These are phyloP conservation scores for Varroa destructor DNA, from an alignment of 1,140 invertebrate genomes.

Conservation along the genomic window DNA sequence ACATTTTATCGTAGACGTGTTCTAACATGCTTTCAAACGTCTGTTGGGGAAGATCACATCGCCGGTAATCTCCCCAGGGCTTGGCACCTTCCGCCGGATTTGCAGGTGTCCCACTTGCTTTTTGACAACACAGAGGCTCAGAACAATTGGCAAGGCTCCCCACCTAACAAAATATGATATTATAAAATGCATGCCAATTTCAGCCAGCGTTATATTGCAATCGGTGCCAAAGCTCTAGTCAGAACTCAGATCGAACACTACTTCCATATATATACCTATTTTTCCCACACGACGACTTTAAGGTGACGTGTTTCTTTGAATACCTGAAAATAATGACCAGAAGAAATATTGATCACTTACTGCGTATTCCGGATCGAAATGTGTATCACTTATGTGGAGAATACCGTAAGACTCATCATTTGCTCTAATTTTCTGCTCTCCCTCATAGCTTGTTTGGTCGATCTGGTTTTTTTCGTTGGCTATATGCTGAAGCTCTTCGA, in stretches of 20 bases:
- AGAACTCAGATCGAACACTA: no score
- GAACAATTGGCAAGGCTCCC: constrained; percentile 56
- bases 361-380: constrained; percentile 79
- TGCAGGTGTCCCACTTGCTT: constrained; percentile 44
- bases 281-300: no score
- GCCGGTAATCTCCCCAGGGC: constrained; percentile 77
- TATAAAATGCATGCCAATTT: background rate
- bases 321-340: no score
- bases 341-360: constrained; percentile 47
- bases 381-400: constrained; percentile 79
- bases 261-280: no score
- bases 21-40: constrained; percentile 78
- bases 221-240: no score
- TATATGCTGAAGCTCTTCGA: no score
- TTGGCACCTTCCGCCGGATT: constrained; percentile 61
- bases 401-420: constrained; percentile 38
- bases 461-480: no score
- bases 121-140: constrained; percentile 72
- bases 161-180: background rate
- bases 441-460: no score
- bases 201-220: background rate
- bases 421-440: background rate
- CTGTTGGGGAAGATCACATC: constrained; percentile 75
- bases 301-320: no score
- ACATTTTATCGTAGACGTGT: constrained; percentile 55